These are phyloP conservation scores for Macrosoma leucophasiata DNA, from an alignment of 2,888 invertebrate species.

Conservation along the genomic window DNA sequence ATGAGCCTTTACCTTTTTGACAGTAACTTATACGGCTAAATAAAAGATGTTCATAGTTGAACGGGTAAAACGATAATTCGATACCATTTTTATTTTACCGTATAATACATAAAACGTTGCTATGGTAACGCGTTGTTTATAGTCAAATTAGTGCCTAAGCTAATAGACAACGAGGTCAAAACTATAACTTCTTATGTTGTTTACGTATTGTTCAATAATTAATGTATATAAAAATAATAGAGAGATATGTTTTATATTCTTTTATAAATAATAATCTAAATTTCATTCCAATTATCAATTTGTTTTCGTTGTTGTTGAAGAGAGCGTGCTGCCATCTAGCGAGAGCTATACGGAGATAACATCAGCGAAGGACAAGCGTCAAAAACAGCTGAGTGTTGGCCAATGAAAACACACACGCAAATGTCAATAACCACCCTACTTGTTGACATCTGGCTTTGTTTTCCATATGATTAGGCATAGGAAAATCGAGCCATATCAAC, in stretches of 20 bases:
- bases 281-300: too few relatives aligned
- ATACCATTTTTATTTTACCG: too few relatives aligned
- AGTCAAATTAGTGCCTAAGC: too few relatives aligned
- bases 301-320: constrained; percentile 43
- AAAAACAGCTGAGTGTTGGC: constrained; percentile 67
- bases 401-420: constrained; percentile 43
- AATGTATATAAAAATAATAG: too few relatives aligned
- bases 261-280: too few relatives aligned
- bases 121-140: constrained; percentile 41
- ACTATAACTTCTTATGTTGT: constrained; percentile 2
- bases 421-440: constrained; percentile 47
- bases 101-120: constrained; percentile 33
- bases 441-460: constrained; percentile 66
- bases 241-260: too few relatives aligned
- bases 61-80: too few relatives aligned
- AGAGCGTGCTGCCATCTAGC: constrained; percentile 49
- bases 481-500: constrained; percentile 20
- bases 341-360: constrained; percentile 11
- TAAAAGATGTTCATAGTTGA: too few relatives aligned
- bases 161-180: too few relatives aligned
- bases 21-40: too few relatives aligned
- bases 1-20: too few relatives aligned
- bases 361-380: constrained; percentile 34
- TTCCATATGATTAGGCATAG: constrained; percentile 55
- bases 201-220: too few relatives aligned